Evolutionary conservation across 2,888 invertebrate genomes (phyloP), one percentile per base, ranked within the genome.

Genomic region (Patella ulyssiponensis): DNA sequence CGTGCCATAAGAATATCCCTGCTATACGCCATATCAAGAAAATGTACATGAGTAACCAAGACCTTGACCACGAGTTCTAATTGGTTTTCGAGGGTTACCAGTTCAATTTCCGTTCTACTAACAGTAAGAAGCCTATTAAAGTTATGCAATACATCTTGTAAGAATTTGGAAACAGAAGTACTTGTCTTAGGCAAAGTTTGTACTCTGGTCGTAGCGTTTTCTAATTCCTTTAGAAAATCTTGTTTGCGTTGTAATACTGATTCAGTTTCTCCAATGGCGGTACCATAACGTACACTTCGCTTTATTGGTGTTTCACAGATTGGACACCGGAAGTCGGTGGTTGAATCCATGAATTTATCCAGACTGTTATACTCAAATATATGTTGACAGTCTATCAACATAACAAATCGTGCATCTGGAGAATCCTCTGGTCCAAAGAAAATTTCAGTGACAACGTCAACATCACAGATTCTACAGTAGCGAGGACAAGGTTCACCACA

Each of bases 401-500:
- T 81, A 11, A 91, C 88, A 81, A 91, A 91, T 17, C 82, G 76
- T 2, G 94, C 94, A 82, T 93, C 93, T 2, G 93, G 92, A 11
- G 94, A 94, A 90, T 93, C 93, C 87, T 93, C 93, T 70, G 80
- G 84, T 1, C 93, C 93, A 82, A 93, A 92, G 56, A 93, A 90
- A 20, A 92, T 82, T 69, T 88, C 87, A 17, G 80, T 84, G 9
- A 84, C 58, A 51, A 71, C 82, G 1, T 88, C 86, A 33, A 84
- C 73, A 72, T 93, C 85, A 91, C 95, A 95, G 23, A 88, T 73
- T 52, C 92, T 90, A 91, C 95, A 95, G 75, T 94, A 85, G 53
- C 90, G 90, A n/a, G 94, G 94, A 90, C 95, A 95, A 14, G 92
- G 94, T 90, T 95, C 95, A n/a, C 95, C 95, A 91, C 95, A 95